These are phyloP conservation scores for Alosa alosa DNA, from an alignment of 2,113 vertebrate genomes.

Conservation along the genomic window DNA sequence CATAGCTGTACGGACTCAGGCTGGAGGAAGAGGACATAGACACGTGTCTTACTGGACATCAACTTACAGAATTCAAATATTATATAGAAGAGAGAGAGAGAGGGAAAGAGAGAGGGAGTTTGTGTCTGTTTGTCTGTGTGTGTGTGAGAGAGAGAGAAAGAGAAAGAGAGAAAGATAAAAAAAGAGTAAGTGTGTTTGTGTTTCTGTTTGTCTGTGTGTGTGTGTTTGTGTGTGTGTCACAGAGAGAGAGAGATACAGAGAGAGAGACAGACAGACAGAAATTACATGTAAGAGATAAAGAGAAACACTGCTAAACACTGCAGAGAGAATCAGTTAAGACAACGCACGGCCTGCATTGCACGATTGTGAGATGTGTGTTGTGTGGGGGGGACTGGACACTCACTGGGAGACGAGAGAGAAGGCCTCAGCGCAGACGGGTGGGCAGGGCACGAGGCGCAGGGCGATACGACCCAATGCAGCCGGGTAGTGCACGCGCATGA, in stretches of 20 bases:
- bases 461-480: slow-evolving; percentile 88
- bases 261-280: no score
- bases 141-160: no score
- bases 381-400: background rate
- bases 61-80: background rate
- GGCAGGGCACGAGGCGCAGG: slow-evolving; percentile 92
- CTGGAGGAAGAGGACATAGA: slow-evolving; percentile 62
- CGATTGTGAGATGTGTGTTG: no score
- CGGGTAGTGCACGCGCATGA: slow-evolving; percentile 96
- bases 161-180: no score
- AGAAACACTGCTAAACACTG: no score
- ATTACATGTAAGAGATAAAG: no score
- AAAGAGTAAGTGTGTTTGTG: background rate
- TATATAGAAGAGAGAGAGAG: no score
- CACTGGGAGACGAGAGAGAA: slow-evolving; percentile 95
- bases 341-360: no score
- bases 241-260: no score
- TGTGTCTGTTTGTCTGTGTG: background rate
- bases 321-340: no score
- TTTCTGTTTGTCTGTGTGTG: slow-evolving; percentile 15
- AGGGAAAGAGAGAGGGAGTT: no score
- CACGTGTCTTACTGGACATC: background rate
- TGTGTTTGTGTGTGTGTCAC: background rate
- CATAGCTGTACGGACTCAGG: slow-evolving; percentile 93
- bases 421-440: slow-evolving; percentile 90